Evolutionary conservation across 1,140 invertebrate genomes (phyloP).

Genomic region (Leptopilina clavipes): DNA sequence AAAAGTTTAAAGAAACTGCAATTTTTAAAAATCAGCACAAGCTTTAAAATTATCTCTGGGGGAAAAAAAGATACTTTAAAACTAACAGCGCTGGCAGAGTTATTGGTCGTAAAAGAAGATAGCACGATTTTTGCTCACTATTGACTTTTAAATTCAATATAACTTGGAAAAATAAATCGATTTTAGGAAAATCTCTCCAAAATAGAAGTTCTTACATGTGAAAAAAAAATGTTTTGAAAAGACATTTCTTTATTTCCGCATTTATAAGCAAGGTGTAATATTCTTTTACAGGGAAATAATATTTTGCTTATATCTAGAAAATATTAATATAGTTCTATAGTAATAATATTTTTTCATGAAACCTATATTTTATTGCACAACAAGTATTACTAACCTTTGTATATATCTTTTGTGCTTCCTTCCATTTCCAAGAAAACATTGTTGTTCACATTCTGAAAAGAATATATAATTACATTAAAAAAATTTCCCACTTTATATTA

Average conservation of each 20-base stretch:
- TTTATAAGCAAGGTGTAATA: not conserved
- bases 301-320: not conserved
- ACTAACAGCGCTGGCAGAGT: not conserved
- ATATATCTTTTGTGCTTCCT: constrained; percentile 17
- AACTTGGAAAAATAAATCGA: not conserved
- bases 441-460: constrained; percentile 39
- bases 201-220: not conserved
- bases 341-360: not conserved
- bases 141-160: not conserved
- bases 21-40: not conserved
- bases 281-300: not conserved
- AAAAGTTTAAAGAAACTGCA: not conserved
- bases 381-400: constrained; percentile 26
- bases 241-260: not conserved
- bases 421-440: constrained; percentile 36
- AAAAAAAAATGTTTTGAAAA: not conserved
- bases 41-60: constrained; percentile 9
- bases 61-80: not conserved
- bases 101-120: constrained; percentile 15
- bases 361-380: not conserved
- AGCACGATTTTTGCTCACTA: not conserved
- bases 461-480: not conserved
- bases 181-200: not conserved
- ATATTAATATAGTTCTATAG: not conserved
- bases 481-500: not conserved